Evolutionary conservation across 2,888 invertebrate species (phyloP), one percentile per base, ranked within the genome.

Genomic region (Drosophila multiciliata): DNA sequence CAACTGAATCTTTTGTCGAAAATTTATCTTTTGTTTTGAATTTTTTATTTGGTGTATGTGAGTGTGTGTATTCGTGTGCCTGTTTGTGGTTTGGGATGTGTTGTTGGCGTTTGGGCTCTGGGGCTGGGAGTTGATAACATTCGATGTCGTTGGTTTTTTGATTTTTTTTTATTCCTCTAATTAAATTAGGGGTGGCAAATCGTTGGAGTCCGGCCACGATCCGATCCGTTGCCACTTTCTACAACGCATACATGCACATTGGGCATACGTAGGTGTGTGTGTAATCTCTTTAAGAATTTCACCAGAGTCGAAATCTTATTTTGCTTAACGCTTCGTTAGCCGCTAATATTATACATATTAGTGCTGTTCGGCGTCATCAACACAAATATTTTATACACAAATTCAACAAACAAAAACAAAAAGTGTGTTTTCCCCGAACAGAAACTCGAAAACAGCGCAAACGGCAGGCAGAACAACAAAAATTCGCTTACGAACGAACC

Each of bases 301-400:
- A 23, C 72, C 64, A 72, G 66, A 23, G 50, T 49, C 53, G 26
- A 66, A 64, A 26, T 76, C 33, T 49, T 67, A 52, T 62, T 55
- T 54, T 62, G 61, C 75, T 40, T 55, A 63, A 61, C 65, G 64
- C 68, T 67, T 68, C 64, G 42, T 40, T 60, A 49, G 29, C 12
- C 53, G 23, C 60, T 68, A 82, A 73, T 80, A 74, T 71, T 73
- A 75, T 69, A 71, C 68, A 80, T 78, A 75, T 80, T 86, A 83
- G 71, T 66, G 61, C 58, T 73, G 60, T 67, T 40, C 54, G 50
- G 63, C 78, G 75, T 83, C 84, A 83, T 81, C 75, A 75, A 70
- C 87, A 33, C 26, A 87, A 83, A 87, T 82, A 76, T 40, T 29
- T 61, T 23, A 32, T 12, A 12, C 61, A 62, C 54, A 60, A 58